Conservation (phyloP, 1,140 invertebrate genomes). For the Caenorhabditis elegans region DNA sequence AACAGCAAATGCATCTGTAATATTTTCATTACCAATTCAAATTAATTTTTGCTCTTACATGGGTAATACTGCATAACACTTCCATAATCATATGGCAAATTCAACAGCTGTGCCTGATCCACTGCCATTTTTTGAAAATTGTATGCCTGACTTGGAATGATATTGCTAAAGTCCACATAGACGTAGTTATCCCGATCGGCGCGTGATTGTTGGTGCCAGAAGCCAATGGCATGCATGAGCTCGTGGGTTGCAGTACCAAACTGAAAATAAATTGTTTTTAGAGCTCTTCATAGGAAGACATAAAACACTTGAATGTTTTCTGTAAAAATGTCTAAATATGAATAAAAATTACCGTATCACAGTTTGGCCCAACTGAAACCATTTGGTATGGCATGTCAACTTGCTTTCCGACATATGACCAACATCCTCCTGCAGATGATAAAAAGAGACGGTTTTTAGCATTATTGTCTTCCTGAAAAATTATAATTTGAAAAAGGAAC, state of each 20-base stretch:
- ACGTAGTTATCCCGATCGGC: constrained; percentile 5
- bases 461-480: neutral
- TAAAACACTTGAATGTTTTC: too few species aligned
- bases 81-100: constrained; percentile 15
- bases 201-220: constrained; percentile 17
- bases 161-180: constrained; percentile 22
- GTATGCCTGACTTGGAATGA: neutral
- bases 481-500: too few species aligned
- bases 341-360: too few species aligned
- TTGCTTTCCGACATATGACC: constrained; percentile 12
- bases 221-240: neutral
- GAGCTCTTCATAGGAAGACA: too few species aligned
- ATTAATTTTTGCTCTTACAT: neutral
- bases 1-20: constrained; percentile 28
- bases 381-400: neutral
- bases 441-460: neutral
- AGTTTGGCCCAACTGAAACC: neutral
- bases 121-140: neutral
- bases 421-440: neutral
- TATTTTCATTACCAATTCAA: neutral
- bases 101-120: neutral
- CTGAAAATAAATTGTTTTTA: neutral
- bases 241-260: neutral
- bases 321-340: too few species aligned
- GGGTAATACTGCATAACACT: constrained; percentile 37